Conservation (phyloP, 2,113 vertebrate species). For the Dromiciops gliroides region DNA sequence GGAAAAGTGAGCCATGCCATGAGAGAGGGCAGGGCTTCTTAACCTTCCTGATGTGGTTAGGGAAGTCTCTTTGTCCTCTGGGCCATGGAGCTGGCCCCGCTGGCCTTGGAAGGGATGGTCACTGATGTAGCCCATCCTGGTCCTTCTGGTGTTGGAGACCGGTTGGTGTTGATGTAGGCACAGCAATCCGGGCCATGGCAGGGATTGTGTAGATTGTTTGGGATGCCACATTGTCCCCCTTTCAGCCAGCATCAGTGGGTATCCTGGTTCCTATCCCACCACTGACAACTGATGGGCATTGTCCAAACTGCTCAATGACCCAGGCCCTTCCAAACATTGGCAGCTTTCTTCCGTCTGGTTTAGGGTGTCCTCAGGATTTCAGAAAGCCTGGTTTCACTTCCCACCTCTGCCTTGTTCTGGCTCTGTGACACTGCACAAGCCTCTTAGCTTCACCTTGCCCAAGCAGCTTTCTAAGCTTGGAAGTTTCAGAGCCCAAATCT, state of each 20-base stretch:
- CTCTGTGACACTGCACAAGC: background rate
- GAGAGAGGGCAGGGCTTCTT: background rate
- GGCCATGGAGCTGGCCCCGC: background rate
- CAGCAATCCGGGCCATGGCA: background rate
- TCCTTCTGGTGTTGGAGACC: background rate
- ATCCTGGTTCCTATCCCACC: background rate
- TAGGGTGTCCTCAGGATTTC: background rate
- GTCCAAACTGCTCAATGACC: background rate
- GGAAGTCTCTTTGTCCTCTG: background rate
- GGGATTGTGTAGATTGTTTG: background rate
- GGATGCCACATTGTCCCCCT: background rate
- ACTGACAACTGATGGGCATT: background rate
- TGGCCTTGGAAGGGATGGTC: background rate
- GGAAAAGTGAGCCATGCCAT: background rate
- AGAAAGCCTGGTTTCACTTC: background rate
- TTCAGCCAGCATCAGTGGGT: background rate
- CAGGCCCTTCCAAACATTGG: background rate
- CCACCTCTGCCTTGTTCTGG: background rate
- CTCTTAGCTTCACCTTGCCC: background rate
- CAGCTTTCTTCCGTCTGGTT: background rate
- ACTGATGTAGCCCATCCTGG: background rate
- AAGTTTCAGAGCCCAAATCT: background rate
- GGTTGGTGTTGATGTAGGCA: no score
- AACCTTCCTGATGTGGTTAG: background rate
- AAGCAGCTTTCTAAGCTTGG: background rate